phyloP scores from a whole-genome alignment of 2,113 vertebrate species.

The Probosciger aterrimus region DNA sequence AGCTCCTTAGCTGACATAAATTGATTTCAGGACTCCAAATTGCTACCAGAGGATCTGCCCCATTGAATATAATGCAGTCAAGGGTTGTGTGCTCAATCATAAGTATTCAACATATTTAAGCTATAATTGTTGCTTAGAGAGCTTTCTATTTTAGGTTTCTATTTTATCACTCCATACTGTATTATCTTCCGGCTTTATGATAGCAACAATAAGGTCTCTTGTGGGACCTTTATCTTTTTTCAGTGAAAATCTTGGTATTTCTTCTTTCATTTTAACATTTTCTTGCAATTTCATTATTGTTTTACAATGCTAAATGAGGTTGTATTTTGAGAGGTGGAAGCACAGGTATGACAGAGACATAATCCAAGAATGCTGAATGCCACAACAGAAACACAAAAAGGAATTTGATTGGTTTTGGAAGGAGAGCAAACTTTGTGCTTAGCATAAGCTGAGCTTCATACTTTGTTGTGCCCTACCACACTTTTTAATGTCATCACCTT shows the following conservation, averaged over 20 bases:
- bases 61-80: neutral
- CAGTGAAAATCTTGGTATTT: neutral
- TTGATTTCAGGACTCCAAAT: neutral
- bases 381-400: neutral
- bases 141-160: neutral
- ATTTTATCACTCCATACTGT: neutral
- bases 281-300: neutral
- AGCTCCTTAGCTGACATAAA: neutral
- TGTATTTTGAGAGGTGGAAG: neutral
- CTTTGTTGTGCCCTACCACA: neutral
- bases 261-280: neutral
- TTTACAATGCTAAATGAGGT: neutral
- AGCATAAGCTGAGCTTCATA: neutral
- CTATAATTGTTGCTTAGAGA: neutral
- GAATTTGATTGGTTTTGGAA: neutral
- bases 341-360: neutral
- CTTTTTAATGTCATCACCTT: neutral
- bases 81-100: neutral
- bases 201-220: neutral
- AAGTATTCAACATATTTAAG: neutral
- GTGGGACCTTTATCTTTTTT: neutral
- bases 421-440: neutral
- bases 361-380: neutral
- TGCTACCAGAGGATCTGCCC: neutral
- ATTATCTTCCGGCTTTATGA: neutral